Base-by-base conservation (phyloP, 1,140 invertebrate species). In the Aradophagus sp. region DNA sequence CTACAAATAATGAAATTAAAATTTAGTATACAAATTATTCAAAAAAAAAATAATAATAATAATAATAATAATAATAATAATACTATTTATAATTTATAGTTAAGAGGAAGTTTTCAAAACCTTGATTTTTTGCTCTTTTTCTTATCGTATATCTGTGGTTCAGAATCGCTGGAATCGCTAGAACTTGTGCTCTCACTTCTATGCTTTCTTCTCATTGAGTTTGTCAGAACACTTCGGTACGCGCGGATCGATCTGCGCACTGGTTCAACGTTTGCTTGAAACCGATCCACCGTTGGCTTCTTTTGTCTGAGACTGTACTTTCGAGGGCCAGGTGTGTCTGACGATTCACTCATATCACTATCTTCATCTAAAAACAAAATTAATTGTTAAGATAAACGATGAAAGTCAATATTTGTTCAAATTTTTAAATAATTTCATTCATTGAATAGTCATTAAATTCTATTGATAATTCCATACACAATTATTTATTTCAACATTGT, bases 271-370 rank as follows among this genome's bases (percentile, higher is more conserved):
- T 80, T 86, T 7, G 85, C 84, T 75, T 88, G 87, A 75, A 87
- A 88, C 69, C 87, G 80, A 72, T 87, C 86, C 20, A 87, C 84
- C 3, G 83, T 81, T 10, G 86, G 87, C 31, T 87, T 87, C 35
- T 86, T 87, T 55, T 86, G 81, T 16, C 87, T 79, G 34, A 87
- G 70, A 74, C 82, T 85, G 58, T 87, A 88, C 63, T 87, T 87
- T 75, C 87, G 76, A 55, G 79, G 80, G 27, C 81, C 76, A 23
- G 84, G 82, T 11, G 80, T 81, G 68, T 84, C 83, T 3, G 84
- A 84, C 0, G 84, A 86, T 69, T 85, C 84, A 26, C 83, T 84
- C 39, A 84, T 55, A 61, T 86, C 85, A 55, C 82, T 85, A 32
- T 84, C 84, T 61, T 74, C 81, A 17, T 73, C 77, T 69, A 8